These are phyloP conservation scores for Cichlasoma orientale DNA, from an alignment of 2,797 vertebrate genomes.

Conservation along the genomic window DNA sequence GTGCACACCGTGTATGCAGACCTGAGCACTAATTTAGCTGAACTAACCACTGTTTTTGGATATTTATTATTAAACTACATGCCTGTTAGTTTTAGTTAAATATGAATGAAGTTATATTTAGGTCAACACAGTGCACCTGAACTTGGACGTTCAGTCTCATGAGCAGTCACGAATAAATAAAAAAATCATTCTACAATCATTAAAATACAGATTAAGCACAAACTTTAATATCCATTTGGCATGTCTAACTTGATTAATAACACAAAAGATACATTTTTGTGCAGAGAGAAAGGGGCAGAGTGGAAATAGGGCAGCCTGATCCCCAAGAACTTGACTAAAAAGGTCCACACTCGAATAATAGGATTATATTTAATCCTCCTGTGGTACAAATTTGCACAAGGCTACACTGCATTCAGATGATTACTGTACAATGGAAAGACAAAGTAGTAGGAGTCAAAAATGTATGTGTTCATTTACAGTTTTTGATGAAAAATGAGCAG, in stretches of 20 bases:
- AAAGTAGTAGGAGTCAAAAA: neutral
- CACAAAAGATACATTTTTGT: neutral
- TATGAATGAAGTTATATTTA: neutral
- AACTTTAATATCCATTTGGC: neutral
- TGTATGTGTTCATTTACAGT: neutral
- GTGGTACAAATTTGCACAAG: slow-evolving; percentile 17
- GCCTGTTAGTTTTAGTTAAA: neutral
- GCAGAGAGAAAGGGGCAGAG: neutral
- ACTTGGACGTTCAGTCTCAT: neutral
- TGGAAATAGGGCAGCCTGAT: slow-evolving; percentile 5
- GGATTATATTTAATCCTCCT: slow-evolving; percentile 55
- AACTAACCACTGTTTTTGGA: accelerated
- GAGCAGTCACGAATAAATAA: neutral
- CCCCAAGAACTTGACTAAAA: slow-evolving; percentile 32
- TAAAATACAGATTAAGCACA: neutral
- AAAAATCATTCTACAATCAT: neutral
- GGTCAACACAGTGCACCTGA: neutral
- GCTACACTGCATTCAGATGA: slow-evolving; percentile 15
- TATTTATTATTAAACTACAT: neutral
- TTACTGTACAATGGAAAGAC: slow-evolving; percentile 15
- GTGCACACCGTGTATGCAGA: neutral
- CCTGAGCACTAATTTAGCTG: neutral
- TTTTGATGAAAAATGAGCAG: neutral
- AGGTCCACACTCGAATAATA: slow-evolving; percentile 42
- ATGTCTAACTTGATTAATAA: neutral